Base-by-base conservation (phyloP, 1,140 invertebrate species). In the Aphaenogaster rudis region DNA sequence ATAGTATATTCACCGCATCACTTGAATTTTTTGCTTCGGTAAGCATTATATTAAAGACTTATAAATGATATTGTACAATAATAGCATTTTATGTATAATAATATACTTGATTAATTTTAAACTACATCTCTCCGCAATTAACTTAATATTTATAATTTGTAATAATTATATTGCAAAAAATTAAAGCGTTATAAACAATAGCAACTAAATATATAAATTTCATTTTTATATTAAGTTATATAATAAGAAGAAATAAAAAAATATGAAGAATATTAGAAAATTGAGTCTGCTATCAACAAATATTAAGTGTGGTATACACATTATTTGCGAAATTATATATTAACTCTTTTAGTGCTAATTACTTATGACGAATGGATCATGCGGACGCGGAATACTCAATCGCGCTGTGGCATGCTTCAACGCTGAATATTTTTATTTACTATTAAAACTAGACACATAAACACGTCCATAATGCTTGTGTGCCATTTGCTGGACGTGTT, bases 11-110 rank as follows among this genome's bases (percentile, higher is more conserved):
- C 4, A 3, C 28, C 0, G n/a, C 1, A 15, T 86, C 80, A 13
- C 45, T 87, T 11, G 42, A 87, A 54, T 21, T 17, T 11, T 66
- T 86, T 11, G 39, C 39, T 33, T 9, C 81, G 50, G 69, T 87
- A 86, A 87, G 52, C 15, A 4, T 28, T 42, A 52, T 71, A 54
- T 7, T 1, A 54, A 69, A 54, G 17, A 1, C 1, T 36, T 45
- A 21, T 74, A 3, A 52, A 63, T 15, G 3, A 63, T 78, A 13
- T 36, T 77, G 1, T 39, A 7, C 42, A 77, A 63, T 17, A 48
- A 13, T 48, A 77, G 1, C 7, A 28, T 15, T 59, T 45, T 3
- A 45, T 39, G 39, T 33, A 21, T 50, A n/a, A 48, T 8, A 66
- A 50, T 42, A 61, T 63, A 84, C 33, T 54, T n/a, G 0, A 59